Evolutionary conservation across 2,888 invertebrate genomes (phyloP).

Genomic region (Andrena chrysosceles): DNA sequence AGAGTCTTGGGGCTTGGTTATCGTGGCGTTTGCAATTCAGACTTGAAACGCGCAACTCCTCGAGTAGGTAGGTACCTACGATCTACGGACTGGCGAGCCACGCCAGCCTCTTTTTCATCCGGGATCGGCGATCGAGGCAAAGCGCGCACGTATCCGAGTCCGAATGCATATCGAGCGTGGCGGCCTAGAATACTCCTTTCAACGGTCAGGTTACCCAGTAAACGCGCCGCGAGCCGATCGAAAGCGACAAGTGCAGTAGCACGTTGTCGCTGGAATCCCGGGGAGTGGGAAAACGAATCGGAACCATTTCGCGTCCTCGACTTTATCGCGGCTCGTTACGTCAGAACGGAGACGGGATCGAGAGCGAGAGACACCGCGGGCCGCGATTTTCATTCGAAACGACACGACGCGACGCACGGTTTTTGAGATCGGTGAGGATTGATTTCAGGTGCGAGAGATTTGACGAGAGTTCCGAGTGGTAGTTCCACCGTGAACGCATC

Average conservation of each 20-base stretch:
- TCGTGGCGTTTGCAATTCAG: too few relatives aligned
- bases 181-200: conserved; percentile 76
- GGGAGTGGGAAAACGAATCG: conserved; percentile 47
- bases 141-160: conserved; percentile 33
- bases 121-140: conserved; percentile 5
- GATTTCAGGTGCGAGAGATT: neutral
- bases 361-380: conserved; percentile 3
- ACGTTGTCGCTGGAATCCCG: conserved; percentile 57
- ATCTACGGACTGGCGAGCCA: conserved; percentile 33
- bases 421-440: neutral
- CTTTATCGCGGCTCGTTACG: conserved; percentile 46
- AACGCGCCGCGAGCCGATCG: conserved; percentile 53
- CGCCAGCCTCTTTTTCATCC: conserved; percentile 2
- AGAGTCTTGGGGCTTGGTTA: neutral
- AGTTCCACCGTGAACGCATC: too few relatives aligned
- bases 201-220: conserved; percentile 71
- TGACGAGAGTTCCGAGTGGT: too few relatives aligned
- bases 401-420: neutral
- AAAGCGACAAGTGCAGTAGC: conserved; percentile 65
- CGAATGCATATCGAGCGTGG: conserved; percentile 47
- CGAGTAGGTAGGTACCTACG: neutral
- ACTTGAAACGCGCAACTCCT: neutral
- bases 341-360: conserved; percentile 12
- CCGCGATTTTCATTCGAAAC: conserved; percentile 16
- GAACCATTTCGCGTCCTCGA: conserved; percentile 54